Conservation (phyloP, 2,113 vertebrate species). For the Centrocercus urophasianus region DNA sequence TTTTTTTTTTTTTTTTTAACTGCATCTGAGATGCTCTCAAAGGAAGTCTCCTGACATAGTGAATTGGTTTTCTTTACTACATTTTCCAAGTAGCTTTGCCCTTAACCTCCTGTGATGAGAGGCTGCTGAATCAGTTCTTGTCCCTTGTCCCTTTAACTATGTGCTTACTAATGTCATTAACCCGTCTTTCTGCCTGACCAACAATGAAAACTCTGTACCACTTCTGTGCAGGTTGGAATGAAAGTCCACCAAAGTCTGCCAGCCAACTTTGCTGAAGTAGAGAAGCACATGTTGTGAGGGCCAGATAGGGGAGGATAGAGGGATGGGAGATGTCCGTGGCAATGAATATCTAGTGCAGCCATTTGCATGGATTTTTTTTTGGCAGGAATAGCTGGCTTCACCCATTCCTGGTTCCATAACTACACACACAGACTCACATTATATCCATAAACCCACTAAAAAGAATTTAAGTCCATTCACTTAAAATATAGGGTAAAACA, state of each 20-base stretch:
- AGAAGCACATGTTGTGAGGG: background rate
- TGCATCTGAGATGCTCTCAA: background rate
- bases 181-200: background rate
- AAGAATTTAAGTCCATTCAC: background rate
- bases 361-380: slow-evolving; percentile 24
- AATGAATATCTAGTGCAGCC: background rate
- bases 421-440: background rate
- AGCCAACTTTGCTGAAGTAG: background rate
- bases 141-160: background rate
- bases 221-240: background rate
- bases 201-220: background rate
- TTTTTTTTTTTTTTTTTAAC: background rate
- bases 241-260: background rate
- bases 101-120: background rate
- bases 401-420: background rate
- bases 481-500: background rate
- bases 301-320: background rate
- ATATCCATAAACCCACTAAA: background rate
- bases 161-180: background rate
- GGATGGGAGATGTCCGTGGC: background rate
- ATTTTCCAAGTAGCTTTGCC: background rate
- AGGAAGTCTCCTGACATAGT: background rate
- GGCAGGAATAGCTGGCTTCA: background rate
- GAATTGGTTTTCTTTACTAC: background rate
- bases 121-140: background rate